Percentiles rank a stretch among this genome's conserved stretches.
Evolutionary conservation across 2,797 vertebrate genomes (phyloP).

Genomic region (Sarcoramphus papa): DNA sequence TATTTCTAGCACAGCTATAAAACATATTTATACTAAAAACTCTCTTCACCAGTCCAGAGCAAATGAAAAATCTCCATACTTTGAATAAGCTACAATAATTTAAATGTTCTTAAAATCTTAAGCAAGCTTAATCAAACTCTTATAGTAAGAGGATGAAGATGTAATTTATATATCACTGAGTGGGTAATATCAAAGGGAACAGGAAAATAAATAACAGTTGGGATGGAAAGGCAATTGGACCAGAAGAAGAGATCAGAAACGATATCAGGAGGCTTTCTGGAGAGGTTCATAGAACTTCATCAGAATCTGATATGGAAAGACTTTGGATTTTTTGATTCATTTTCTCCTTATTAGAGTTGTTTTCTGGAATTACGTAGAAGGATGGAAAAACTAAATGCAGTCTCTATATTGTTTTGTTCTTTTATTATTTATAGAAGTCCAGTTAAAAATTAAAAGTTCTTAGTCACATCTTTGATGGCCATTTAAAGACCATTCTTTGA

Average conservation of each 20-base stretch:
- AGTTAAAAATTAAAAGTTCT: neutral
- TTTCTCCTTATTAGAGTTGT: neutral
- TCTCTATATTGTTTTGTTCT: neutral
- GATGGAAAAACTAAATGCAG: neutral
- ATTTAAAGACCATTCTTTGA: neutral
- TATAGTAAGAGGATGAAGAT: neutral
- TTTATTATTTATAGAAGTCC: neutral
- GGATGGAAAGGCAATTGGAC: neutral
- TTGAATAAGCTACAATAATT: neutral
- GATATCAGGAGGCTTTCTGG: neutral
- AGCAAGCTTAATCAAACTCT: neutral
- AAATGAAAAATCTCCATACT: neutral
- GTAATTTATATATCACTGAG: neutral
- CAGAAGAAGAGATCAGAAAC: neutral
- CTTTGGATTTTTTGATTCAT: neutral
- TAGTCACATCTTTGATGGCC: neutral
- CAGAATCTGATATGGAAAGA: neutral
- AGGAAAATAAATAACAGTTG: neutral
- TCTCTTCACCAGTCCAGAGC: neutral
- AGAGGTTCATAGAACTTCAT: neutral
- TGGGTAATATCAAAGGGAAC: neutral
- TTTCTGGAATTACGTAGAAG: neutral
- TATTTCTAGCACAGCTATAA: neutral
- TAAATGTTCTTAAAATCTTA: neutral
- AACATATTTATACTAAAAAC: neutral